Evolutionary conservation across 2,888 invertebrate species (phyloP).

Genomic region (Andrena hattorfiana): DNA sequence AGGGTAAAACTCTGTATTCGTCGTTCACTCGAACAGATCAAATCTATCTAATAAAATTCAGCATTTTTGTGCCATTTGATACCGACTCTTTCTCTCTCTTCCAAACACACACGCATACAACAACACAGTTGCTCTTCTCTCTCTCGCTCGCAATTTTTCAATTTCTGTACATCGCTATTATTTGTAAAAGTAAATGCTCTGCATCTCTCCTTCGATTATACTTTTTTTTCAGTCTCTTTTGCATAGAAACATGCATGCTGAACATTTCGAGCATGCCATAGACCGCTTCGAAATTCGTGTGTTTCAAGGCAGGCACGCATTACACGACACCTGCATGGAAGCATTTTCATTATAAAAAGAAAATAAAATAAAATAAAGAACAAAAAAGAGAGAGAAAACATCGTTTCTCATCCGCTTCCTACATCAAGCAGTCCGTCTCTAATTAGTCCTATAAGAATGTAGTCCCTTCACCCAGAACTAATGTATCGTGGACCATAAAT

Average conservation of each 20-base stretch:
- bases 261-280: conserved; percentile 76
- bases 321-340: conserved; percentile 78
- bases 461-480: conserved; percentile 83
- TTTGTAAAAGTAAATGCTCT: conserved; percentile 73
- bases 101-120: background rate
- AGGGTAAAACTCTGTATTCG: conserved; percentile 58
- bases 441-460: conserved; percentile 78
- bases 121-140: conserved; percentile 38
- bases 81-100: conserved; percentile 50
- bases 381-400: conserved; percentile 56
- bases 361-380: conserved; percentile 68
- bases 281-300: conserved; percentile 80
- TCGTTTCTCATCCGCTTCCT: conserved; percentile 38
- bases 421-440: conserved; percentile 59
- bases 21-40: conserved; percentile 46
- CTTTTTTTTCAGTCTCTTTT: conserved; percentile 80
- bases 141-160: conserved; percentile 38
- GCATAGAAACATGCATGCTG: conserved; percentile 75
- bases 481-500: conserved; percentile 77
- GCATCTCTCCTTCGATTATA: conserved; percentile 72
- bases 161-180: conserved; percentile 68
- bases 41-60: conserved; percentile 61
- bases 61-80: conserved; percentile 66
- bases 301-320: conserved; percentile 80
- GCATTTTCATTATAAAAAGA: conserved; percentile 78